Percentiles rank a stretch among this genome's conserved stretches.
phyloP scores from a whole-genome alignment of 2,113 vertebrate genomes.

The Periophthalmus modestus region DNA sequence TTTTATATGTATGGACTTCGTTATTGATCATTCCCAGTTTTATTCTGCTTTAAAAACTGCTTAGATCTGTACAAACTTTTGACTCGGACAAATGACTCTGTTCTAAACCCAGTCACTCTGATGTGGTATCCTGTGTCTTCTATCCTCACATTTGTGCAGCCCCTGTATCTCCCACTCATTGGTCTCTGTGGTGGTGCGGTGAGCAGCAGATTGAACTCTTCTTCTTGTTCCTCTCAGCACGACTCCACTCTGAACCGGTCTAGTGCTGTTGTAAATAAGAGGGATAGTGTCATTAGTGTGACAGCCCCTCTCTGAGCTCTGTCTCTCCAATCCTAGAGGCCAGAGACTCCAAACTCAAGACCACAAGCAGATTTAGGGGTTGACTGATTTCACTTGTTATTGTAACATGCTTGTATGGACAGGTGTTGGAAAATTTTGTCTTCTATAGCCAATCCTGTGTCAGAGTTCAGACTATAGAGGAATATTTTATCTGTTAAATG shows the following conservation, averaged over 20 bases:
- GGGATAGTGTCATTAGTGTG: neutral
- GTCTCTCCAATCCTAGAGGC: neutral
- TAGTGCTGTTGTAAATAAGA: neutral
- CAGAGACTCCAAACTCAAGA: neutral
- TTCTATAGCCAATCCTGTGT: too few relatives aligned
- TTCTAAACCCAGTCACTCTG: neutral
- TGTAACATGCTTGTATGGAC: too few relatives aligned
- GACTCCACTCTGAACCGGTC: neutral
- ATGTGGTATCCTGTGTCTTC: neutral
- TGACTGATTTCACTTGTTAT: neutral
- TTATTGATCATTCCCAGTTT: too few relatives aligned
- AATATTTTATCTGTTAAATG: too few relatives aligned
- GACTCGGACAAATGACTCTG: too few relatives aligned
- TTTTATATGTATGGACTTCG: too few relatives aligned
- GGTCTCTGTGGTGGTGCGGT: neutral
- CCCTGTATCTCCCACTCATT: neutral
- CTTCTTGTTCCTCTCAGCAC: conserved; percentile 2
- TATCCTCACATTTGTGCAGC: neutral
- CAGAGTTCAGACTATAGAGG: too few relatives aligned
- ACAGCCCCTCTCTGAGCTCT: neutral
- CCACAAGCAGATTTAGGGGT: neutral
- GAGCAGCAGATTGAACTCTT: neutral
- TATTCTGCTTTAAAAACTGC: too few relatives aligned
- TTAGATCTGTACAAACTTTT: too few relatives aligned
- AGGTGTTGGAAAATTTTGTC: too few relatives aligned